Conservation (phyloP, 2,113 vertebrate species). For the Cavia aperea region DNA sequence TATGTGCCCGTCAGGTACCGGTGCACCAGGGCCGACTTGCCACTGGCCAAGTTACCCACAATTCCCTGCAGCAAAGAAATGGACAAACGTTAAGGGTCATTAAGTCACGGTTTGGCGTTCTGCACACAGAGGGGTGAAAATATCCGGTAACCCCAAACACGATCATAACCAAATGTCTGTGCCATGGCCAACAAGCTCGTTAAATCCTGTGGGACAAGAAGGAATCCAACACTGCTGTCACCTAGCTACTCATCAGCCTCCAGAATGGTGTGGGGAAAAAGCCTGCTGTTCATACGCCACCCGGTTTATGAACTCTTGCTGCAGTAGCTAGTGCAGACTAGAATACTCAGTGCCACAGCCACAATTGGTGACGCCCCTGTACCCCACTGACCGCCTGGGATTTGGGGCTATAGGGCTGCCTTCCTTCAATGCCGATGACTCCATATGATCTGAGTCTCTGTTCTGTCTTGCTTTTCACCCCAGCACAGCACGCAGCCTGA, state of each 20-base stretch:
- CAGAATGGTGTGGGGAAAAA: background rate
- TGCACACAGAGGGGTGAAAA: background rate
- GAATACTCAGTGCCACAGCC: background rate
- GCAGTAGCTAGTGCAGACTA: background rate
- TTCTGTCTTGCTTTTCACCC: rapidly evolving
- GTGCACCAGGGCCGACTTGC: slow-evolving; percentile 97
- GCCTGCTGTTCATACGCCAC: background rate
- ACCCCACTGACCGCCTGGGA: rapidly evolving
- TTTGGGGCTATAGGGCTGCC: background rate
- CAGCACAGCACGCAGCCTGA: rapidly evolving
- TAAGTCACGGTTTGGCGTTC: rapidly evolving
- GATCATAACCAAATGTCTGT: rapidly evolving
- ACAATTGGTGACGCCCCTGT: rapidly evolving
- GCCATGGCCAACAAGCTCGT: background rate
- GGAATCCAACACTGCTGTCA: too few species aligned
- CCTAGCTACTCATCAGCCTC: background rate
- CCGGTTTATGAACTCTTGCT: rapidly evolving
- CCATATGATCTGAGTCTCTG: rapidly evolving
- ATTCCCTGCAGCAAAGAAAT: slow-evolving; percentile 82
- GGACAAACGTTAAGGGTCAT: background rate
- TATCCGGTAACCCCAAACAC: rapidly evolving
- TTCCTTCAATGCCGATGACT: rapidly evolving
- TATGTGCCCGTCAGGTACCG: slow-evolving; percentile 97
- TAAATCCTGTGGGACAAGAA: rapidly evolving
- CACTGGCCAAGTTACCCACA: slow-evolving; percentile 96